phyloP scores from a whole-genome alignment of 2,113 vertebrate genomes.

The Solea senegalensis region DNA sequence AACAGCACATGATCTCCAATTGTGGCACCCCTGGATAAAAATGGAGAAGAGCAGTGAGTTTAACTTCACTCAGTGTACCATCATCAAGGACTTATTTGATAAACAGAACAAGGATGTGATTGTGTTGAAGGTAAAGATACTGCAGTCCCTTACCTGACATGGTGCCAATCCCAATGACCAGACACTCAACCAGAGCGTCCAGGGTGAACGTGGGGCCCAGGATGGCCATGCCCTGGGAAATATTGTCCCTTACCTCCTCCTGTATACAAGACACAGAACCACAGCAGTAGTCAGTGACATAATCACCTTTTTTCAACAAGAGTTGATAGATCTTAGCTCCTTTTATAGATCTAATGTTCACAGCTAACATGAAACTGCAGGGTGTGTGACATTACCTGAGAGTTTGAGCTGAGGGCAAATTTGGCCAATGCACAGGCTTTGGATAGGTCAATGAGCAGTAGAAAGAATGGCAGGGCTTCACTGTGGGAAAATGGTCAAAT shows the following conservation, averaged over 20 bases:
- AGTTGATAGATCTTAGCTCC: neutral
- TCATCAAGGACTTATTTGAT: neutral
- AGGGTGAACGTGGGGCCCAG: constrained; percentile 96
- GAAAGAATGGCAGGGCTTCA: constrained; percentile 95
- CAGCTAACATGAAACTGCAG: neutral
- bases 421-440: constrained; percentile 95
- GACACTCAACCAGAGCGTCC: constrained; percentile 95
- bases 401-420: constrained; percentile 97
- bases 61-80: neutral
- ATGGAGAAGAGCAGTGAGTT: neutral
- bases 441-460: constrained; percentile 95
- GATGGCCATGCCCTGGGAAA: constrained; percentile 96
- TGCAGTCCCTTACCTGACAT: constrained; percentile 87
- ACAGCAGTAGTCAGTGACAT: neutral
- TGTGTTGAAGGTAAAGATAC: neutral
- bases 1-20: constrained; percentile 98
- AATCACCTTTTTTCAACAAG: neutral
- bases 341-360: neutral
- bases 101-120: neutral
- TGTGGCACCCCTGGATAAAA: constrained; percentile 89
- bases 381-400: constrained; percentile 83
- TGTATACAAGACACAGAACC: constrained; percentile 47
- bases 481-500: constrained; percentile 66
- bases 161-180: constrained; percentile 95
- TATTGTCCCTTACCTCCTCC: constrained; percentile 99